Percentiles rank a stretch among this genome's conserved stretches.
Conservation (phyloP, 2,113 vertebrate genomes). For the Haplotaxodon microlepis region DNA sequence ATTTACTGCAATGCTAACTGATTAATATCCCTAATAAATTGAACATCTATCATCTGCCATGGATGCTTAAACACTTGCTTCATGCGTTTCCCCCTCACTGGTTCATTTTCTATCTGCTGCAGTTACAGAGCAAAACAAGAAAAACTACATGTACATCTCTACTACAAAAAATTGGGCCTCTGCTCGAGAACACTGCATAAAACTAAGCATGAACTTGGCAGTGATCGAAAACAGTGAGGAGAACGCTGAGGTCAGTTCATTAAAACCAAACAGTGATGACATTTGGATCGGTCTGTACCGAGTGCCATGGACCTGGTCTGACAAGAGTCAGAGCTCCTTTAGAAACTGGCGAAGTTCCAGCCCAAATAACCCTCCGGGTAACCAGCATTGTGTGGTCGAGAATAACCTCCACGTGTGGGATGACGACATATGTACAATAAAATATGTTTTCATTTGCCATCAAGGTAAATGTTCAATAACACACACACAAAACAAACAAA, state of each 20-base stretch:
- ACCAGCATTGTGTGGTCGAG: accelerated
- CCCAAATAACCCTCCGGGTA: accelerated
- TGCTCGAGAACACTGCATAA: neutral
- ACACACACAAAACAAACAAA: neutral
- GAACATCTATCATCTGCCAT: neutral
- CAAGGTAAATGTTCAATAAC: neutral
- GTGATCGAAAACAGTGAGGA: neutral
- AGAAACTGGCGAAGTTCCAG: accelerated
- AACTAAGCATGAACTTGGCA: neutral
- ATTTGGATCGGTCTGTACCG: slow-evolving; percentile 7
- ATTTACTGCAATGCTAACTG: neutral
- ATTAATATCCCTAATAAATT: neutral
- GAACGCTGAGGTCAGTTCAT: accelerated
- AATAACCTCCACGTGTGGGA: accelerated
- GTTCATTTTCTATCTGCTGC: neutral
- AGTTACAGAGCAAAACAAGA: neutral
- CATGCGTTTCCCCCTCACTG: neutral
- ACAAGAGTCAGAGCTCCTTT: neutral
- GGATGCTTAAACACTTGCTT: neutral
- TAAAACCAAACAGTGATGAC: accelerated
- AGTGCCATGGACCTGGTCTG: neutral
- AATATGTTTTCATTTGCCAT: neutral
- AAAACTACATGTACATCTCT: neutral
- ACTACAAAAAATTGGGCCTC: accelerated
- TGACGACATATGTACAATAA: accelerated